phyloP scores from a whole-genome alignment of 2,113 vertebrate species.

The Larimichthys polyactis region DNA sequence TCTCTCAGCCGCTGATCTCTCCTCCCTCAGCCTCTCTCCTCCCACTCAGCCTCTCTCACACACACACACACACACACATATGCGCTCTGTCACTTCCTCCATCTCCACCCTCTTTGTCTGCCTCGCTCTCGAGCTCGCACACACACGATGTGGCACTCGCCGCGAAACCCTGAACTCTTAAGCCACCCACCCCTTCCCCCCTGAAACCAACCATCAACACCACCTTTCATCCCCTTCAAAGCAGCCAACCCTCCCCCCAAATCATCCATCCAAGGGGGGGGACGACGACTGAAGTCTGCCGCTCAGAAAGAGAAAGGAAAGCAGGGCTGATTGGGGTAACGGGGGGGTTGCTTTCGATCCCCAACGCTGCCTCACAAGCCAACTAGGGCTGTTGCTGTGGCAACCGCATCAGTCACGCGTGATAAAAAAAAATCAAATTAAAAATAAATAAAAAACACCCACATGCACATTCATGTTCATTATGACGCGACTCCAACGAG shows the following conservation, averaged over 20 bases:
- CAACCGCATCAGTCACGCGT: constrained; percentile 63
- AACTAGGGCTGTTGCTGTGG: constrained; percentile 71
- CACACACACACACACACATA: constrained; percentile 30
- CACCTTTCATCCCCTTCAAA: constrained; percentile 28
- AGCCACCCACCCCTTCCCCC: not conserved
- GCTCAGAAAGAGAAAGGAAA: constrained; percentile 26
- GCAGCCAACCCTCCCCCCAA: constrained; percentile 29
- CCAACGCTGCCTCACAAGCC: constrained; percentile 40
- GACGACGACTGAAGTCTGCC: constrained; percentile 35
- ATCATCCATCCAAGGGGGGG: not conserved
- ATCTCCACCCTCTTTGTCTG: constrained; percentile 59
- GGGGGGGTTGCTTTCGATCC: constrained; percentile 56
- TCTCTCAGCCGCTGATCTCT: constrained; percentile 47
- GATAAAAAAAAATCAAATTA: not conserved
- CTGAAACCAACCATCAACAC: not conserved
- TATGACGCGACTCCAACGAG: constrained; percentile 20
- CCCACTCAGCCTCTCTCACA: constrained; percentile 45
- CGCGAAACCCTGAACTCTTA: constrained; percentile 7
- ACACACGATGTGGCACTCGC: constrained; percentile 11
- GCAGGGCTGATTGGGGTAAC: constrained; percentile 32
- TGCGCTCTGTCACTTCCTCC: constrained; percentile 53
- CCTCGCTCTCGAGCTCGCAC: constrained; percentile 5
- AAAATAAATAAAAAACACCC: not conserved
- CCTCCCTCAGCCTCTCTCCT: constrained; percentile 60
- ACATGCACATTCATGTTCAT: constrained; percentile 45